Conservation (phyloP, 2,888 invertebrate genomes). For the Caenorhabditis drosophilae region DNA sequence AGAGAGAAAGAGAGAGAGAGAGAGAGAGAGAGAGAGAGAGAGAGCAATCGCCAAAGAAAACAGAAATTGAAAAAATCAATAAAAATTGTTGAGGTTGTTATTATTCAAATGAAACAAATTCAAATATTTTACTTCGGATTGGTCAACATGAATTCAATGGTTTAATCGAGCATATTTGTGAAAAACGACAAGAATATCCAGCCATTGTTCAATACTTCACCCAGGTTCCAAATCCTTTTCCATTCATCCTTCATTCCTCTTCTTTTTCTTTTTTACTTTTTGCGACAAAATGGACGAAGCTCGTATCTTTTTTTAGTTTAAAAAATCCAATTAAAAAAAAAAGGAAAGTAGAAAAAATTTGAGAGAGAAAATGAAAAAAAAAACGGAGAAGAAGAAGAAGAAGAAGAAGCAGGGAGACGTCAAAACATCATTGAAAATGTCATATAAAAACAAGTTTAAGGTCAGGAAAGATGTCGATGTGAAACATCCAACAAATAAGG, state of each 20-base stretch:
- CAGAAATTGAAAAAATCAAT: no score
- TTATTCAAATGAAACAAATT: constrained; percentile 63
- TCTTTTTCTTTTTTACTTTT: background rate
- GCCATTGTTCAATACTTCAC: constrained; percentile 66
- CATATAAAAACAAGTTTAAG: no score
- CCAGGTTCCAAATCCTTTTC: constrained; percentile 25
- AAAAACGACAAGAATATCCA: constrained; percentile 62
- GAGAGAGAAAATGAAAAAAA: background rate
- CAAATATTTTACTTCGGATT: constrained; percentile 55
- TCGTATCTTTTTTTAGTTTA: background rate
- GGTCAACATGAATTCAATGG: constrained; percentile 61
- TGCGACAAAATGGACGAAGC: no score
- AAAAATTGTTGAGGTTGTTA: constrained; percentile 57
- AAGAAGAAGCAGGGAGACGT: no score
- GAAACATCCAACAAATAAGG: constrained; percentile 64
- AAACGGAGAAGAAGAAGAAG: constrained; percentile 13
- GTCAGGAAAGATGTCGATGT: constrained; percentile 58
- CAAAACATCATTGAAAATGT: no score
- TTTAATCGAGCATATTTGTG: constrained; percentile 62
- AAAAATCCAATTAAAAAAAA: constrained; percentile 34
- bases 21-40: no score
- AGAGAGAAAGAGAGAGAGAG: no score
- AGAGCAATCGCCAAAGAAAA: no score
- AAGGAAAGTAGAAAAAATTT: no score
- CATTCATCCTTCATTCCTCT: background rate